Conservation (phyloP, 1,140 invertebrate genomes). For the Pentalonia nigronervosa region DNA sequence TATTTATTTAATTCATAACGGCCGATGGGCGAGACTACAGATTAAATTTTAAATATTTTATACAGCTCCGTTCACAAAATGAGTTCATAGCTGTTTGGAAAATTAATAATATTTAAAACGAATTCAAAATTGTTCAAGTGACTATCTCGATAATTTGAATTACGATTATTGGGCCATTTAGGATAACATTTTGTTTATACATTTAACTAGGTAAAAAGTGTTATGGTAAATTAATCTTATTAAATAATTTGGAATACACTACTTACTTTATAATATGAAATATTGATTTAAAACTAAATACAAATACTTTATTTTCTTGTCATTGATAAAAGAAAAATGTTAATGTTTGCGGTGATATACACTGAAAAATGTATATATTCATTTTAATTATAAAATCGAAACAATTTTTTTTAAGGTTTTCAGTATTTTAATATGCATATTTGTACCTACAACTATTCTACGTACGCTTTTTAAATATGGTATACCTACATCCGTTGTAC, state of each 20-base stretch:
- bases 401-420: not conserved
- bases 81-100: not conserved
- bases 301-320: not conserved
- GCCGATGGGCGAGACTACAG: not conserved
- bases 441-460: not conserved
- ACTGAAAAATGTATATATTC: not conserved
- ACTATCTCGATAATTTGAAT: not conserved
- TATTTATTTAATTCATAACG: not conserved
- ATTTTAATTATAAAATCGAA: not conserved
- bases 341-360: not conserved
- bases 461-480: not conserved
- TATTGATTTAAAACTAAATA: no score
- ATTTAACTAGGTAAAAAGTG: not conserved
- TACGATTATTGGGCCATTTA: not conserved
- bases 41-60: constrained; percentile 14
- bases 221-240: not conserved
- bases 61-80: no score
- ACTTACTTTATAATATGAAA: not conserved
- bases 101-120: not conserved
- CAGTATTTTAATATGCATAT: not conserved
- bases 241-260: not conserved
- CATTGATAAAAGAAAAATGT: not conserved
- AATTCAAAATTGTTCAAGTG: not conserved
- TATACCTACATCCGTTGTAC: not conserved
- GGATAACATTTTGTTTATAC: not conserved